Evolutionary conservation across 2,888 invertebrate genomes (phyloP).

Genomic region (Caenorhabditis macrosperma): DNA sequence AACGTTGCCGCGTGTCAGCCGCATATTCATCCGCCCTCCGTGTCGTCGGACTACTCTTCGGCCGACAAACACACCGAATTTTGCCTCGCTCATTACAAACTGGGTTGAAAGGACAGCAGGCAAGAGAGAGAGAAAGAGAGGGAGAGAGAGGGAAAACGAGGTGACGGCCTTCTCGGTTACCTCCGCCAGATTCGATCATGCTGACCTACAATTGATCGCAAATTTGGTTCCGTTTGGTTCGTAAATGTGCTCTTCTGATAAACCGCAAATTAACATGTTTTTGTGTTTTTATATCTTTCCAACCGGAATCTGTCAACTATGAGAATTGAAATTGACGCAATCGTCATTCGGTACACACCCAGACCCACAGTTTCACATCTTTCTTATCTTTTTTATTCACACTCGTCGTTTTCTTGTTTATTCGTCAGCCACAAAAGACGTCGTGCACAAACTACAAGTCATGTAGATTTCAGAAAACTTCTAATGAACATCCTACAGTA

Average conservation of each 20-base stretch:
- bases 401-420: not conserved
- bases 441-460: constrained; percentile 6
- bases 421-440: too few relatives aligned
- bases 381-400: constrained; percentile 10
- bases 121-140: not conserved
- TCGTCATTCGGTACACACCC: constrained; percentile 37
- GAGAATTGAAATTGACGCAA: constrained; percentile 43
- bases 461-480: constrained; percentile 6
- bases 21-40: constrained; percentile 11
- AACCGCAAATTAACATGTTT: not conserved
- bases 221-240: not conserved
- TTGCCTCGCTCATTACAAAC: constrained; percentile 33
- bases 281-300: not conserved
- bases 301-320: constrained; percentile 40
- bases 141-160: not conserved
- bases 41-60: constrained; percentile 4
- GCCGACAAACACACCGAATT: constrained; percentile 19
- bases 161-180: constrained; percentile 29
- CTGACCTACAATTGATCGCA: not conserved
- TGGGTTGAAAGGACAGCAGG: constrained; percentile 33
- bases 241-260: not conserved
- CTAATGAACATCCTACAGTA: constrained; percentile 50
- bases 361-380: constrained; percentile 28
- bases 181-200: constrained; percentile 33
- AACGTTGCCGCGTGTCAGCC: not conserved